phyloP scores from a whole-genome alignment of 2,113 vertebrate genomes.

The Indri indri region DNA sequence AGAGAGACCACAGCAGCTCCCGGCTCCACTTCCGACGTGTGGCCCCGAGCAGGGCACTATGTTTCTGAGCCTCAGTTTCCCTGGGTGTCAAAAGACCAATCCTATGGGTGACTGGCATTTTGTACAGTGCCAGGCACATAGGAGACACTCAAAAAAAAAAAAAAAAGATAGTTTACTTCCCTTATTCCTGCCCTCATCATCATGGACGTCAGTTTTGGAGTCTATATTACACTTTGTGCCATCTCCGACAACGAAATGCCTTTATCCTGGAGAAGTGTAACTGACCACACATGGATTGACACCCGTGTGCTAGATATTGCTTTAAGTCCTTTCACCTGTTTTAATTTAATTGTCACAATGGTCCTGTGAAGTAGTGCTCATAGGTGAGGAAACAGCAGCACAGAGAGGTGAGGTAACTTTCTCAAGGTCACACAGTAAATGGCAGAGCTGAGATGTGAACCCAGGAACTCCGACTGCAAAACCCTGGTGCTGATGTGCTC shows the following conservation, averaged over 20 bases:
- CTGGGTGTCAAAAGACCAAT: not conserved
- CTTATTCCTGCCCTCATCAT: not conserved
- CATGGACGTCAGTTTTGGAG: not conserved
- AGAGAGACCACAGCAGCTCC: rapidly evolving
- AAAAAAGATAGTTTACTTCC: not conserved
- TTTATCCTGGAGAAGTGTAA: not conserved
- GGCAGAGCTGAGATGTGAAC: not conserved
- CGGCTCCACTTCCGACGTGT: not conserved
- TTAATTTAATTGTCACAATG: not conserved
- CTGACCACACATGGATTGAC: not conserved
- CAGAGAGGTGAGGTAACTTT: not conserved
- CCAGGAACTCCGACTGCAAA: not conserved
- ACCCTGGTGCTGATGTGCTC: rapidly evolving
- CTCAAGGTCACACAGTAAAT: not conserved
- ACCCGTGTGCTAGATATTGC: not conserved
- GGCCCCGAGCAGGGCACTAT: not conserved
- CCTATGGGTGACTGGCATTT: not conserved
- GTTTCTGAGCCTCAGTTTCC: not conserved
- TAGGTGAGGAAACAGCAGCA: not conserved
- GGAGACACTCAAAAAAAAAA: not conserved
- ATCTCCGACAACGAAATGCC: not conserved
- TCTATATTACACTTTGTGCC: rapidly evolving
- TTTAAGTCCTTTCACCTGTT: not conserved
- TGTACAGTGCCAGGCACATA: not conserved
- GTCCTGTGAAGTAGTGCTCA: not conserved